Evolutionary conservation across 1,140 invertebrate genomes (phyloP).

Genomic region (Lamellibrachia luymesi): DNA sequence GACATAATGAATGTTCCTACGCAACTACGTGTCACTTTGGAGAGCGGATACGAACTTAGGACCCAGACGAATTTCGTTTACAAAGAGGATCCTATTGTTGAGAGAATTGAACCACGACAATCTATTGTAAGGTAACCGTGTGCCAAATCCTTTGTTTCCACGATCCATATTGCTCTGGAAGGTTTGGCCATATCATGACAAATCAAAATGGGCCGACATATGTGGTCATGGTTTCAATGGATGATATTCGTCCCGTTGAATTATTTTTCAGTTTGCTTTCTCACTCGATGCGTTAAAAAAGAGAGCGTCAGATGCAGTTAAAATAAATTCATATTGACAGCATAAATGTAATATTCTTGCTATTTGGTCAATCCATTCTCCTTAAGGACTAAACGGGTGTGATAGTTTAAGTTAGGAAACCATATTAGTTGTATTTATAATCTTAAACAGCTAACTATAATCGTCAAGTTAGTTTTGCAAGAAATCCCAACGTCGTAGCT

Average conservation of each 20-base stretch:
- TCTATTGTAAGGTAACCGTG: neutral
- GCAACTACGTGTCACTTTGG: neutral
- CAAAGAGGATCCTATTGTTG: conserved; percentile 12
- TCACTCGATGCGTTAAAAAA: neutral
- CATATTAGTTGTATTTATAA: no score
- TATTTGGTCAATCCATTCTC: neutral
- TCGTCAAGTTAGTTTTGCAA: no score
- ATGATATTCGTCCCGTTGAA: neutral
- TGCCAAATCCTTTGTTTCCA: neutral
- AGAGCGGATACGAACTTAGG: neutral
- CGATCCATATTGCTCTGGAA: neutral
- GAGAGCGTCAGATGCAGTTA: neutral
- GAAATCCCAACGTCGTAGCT: neutral
- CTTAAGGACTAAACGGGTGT: neutral
- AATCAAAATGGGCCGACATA: neutral
- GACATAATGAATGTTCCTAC: neutral
- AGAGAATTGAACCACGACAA: neutral
- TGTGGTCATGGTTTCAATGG: neutral
- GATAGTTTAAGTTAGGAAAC: neutral
- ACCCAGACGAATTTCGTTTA: neutral
- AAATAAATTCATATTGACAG: neutral
- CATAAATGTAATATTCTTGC: neutral
- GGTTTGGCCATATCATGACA: neutral
- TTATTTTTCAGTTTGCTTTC: neutral
- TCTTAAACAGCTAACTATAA: no score